Conservation (phyloP, 2,888 invertebrate genomes). For the Melikaiella ostensackeni region DNA sequence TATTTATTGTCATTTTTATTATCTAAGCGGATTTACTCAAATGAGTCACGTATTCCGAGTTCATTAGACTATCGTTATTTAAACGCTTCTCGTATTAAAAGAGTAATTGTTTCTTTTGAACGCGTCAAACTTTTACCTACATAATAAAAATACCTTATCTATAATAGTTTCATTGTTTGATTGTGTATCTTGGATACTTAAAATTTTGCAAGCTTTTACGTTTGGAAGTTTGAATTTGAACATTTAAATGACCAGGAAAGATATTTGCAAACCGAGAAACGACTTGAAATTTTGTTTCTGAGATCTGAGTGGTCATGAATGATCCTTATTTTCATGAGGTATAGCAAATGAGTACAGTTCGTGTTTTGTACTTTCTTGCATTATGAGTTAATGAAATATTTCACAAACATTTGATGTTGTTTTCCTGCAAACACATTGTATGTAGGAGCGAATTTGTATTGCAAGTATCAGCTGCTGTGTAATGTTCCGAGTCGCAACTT, state of each 20-base stretch:
- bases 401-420: constrained; percentile 23
- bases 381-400: constrained; percentile 34
- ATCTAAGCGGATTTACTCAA: constrained; percentile 5
- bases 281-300: neutral
- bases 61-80: constrained; percentile 4
- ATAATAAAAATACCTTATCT: too few relatives aligned
- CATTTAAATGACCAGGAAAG: too few relatives aligned
- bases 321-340: neutral
- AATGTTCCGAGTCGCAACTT: constrained; percentile 39
- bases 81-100: constrained; percentile 14
- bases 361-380: neutral
- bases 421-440: constrained; percentile 15
- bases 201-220: too few relatives aligned
- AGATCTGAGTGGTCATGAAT: neutral
- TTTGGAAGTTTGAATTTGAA: too few relatives aligned
- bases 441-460: constrained; percentile 31
- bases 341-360: constrained; percentile 6
- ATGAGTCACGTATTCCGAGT: constrained; percentile 3
- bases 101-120: too few relatives aligned
- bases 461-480: constrained; percentile 39
- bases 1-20: constrained; percentile 32
- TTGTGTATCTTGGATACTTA: too few relatives aligned
- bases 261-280: too few relatives aligned
- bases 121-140: too few relatives aligned
- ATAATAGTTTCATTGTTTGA: too few relatives aligned